Conservation (phyloP, 53 echinoderm and acorn worm genomes). For the Arbacia lixula region DNA sequence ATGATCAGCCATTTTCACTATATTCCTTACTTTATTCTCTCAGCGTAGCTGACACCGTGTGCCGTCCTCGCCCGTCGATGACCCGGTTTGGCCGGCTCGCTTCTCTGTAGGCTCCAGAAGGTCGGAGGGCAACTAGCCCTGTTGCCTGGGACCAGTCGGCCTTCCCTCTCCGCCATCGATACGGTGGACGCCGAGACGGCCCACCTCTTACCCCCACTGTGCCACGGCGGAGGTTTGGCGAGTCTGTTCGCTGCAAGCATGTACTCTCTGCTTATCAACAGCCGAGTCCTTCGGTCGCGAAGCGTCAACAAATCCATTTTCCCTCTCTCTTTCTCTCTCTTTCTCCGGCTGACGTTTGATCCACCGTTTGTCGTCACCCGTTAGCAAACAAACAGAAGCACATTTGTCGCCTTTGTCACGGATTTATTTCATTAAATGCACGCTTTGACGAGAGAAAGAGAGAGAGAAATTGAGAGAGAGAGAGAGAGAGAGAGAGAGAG, state of each 20-base stretch:
- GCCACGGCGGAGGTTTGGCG: constrained; percentile 34
- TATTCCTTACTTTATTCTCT: constrained; percentile 48
- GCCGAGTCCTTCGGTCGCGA: constrained; percentile 27
- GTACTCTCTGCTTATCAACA: constrained; percentile 12
- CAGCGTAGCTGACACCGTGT: neutral
- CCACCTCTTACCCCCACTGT: constrained; percentile 36
- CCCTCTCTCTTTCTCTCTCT: neutral
- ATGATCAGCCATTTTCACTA: no score
- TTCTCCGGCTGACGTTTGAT: neutral
- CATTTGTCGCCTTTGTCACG: constrained; percentile 12
- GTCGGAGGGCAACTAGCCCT: constrained; percentile 16
- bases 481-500: no score
- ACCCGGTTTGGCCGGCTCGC: constrained; percentile 36
- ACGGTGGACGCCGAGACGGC: constrained; percentile 31
- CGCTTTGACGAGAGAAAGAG: neutral
- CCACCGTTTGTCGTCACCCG: neutral
- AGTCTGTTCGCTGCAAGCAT: constrained; percentile 40
- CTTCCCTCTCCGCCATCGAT: constrained; percentile 37
- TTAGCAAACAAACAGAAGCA: neutral
- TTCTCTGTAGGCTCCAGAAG: constrained; percentile 44
- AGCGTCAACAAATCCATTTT: constrained; percentile 35
- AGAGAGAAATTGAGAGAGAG: neutral
- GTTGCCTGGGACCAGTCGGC: neutral
- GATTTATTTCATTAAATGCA: constrained; percentile 42
- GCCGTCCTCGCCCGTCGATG: constrained; percentile 21